A percentile compares a stretch with the other conserved stretches of the same genome.
Evolutionary conservation across 2,113 vertebrate species (phyloP).

Genomic region (Accipiter virgatus): DNA sequence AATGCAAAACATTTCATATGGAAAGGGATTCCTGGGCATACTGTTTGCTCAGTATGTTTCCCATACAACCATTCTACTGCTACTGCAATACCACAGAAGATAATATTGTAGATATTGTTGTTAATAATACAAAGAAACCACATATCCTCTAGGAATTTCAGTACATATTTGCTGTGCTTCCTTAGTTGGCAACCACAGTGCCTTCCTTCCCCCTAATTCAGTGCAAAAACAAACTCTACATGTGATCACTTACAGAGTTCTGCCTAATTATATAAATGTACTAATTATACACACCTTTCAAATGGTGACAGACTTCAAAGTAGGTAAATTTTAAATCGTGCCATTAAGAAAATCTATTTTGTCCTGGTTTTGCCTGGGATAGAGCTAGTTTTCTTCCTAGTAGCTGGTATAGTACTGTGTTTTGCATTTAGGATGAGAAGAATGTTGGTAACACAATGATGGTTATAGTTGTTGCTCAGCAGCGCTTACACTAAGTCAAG

Average conservation of each 20-base stretch:
- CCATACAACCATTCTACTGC: not conserved
- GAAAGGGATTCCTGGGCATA: not conserved
- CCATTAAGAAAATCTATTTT: slow-evolving; percentile 23
- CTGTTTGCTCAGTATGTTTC: slow-evolving; percentile 7
- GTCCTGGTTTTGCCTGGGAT: no score
- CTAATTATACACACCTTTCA: slow-evolving; percentile 46
- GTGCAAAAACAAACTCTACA: slow-evolving; percentile 3
- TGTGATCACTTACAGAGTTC: slow-evolving; percentile 8
- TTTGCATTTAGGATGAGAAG: no score
- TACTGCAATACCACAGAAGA: not conserved
- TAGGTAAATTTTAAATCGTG: slow-evolving; percentile 46
- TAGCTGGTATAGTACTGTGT: no score
- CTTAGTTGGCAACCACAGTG: not conserved
- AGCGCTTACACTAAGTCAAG: no score
- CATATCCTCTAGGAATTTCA: slow-evolving; percentile 4
- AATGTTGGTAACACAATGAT: no score
- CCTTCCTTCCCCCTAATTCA: slow-evolving; percentile 7
- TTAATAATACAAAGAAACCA: not conserved
- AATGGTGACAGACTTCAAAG: slow-evolving; percentile 32
- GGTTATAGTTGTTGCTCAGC: no score
- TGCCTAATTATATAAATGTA: slow-evolving; percentile 46
- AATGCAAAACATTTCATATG: not conserved
- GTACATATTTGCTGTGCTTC: not conserved
- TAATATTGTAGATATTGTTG: not conserved
- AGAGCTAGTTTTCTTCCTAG: no score